A percentile compares a stretch with the other conserved stretches of the same genome.
phyloP scores from a whole-genome alignment of 2,797 vertebrate species.

The Rhinophrynus dorsalis region DNA sequence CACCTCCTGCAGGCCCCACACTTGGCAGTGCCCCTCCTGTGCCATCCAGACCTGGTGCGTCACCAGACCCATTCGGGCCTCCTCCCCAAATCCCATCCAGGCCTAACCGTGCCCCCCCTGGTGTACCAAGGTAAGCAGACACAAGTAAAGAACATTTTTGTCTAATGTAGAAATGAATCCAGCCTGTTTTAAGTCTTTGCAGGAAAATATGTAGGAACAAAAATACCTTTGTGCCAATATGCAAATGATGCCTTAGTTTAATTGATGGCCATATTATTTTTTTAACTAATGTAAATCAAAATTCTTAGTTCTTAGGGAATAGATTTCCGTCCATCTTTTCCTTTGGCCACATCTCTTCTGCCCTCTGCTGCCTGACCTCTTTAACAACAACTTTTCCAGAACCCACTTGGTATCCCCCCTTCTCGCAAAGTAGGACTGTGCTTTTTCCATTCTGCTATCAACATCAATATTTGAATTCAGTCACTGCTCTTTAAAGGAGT shows the following conservation, averaged over 20 bases:
- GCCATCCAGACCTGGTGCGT: slow-evolving; percentile 92
- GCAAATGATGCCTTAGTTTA: too few relatives aligned
- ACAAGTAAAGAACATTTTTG: background rate
- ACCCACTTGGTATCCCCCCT: background rate
- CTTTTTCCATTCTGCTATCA: background rate
- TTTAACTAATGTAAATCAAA: too few relatives aligned
- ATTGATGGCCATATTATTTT: too few relatives aligned
- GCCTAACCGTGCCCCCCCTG: slow-evolving; percentile 94
- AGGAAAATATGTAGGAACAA: too few relatives aligned
- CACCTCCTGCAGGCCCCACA: slow-evolving; percentile 82
- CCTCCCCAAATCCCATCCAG: slow-evolving; percentile 93
- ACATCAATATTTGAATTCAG: too few relatives aligned
- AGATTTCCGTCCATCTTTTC: too few relatives aligned
- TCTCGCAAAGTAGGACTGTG: background rate
- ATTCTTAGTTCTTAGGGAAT: too few relatives aligned
- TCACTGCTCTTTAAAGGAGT: too few relatives aligned
- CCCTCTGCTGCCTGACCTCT: background rate
- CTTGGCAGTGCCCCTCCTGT: slow-evolving; percentile 85
- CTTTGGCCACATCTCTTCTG: background rate
- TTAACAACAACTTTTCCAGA: background rate
- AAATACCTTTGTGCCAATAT: too few relatives aligned
- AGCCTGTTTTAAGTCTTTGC: too few relatives aligned
- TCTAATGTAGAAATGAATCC: too few relatives aligned
- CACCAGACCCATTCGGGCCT: slow-evolving; percentile 91
- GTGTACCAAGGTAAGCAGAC: slow-evolving; percentile 91